These are phyloP conservation scores for Drosophila affinis DNA, from an alignment of 2,888 invertebrate genomes.

Conservation along the genomic window DNA sequence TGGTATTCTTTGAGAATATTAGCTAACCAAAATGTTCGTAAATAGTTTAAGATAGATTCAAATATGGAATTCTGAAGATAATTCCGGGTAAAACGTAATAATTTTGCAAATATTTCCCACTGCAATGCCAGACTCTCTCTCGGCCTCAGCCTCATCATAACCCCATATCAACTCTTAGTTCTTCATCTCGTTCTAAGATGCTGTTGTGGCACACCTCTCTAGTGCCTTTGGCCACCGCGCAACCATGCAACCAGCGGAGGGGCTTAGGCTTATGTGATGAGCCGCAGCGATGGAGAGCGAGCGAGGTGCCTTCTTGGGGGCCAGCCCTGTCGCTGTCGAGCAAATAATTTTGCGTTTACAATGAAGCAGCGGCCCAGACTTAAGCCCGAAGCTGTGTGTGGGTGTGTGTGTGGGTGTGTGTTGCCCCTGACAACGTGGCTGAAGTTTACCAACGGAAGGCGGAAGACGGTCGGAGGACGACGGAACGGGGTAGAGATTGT, in stretches of 20 bases:
- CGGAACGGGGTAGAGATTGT: neutral
- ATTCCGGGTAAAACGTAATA: neutral
- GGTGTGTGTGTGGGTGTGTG: neutral
- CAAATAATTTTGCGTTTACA: constrained; percentile 17
- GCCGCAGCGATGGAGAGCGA: too few species aligned
- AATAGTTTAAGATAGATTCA: too few species aligned
- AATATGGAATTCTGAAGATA: neutral
- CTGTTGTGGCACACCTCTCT: neutral
- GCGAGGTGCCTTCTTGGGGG: neutral
- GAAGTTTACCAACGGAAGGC: neutral
- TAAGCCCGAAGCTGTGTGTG: constrained; percentile 19
- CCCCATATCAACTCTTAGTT: too few species aligned
- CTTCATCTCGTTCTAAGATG: neutral
- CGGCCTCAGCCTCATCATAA: too few species aligned
- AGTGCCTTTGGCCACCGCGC: neutral
- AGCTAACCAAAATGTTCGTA: too few species aligned
- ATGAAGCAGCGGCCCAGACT: constrained; percentile 6
- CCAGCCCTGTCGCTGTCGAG: neutral
- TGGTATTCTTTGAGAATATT: too few species aligned
- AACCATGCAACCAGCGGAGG: neutral
- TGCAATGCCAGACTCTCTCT: neutral
- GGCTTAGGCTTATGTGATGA: neutral
- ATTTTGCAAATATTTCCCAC: neutral
- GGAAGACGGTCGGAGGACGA: too few species aligned
- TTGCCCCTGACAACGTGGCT: constrained; percentile 1